A percentile compares a stretch with the other conserved stretches of the same genome.
Conservation (phyloP, 2,797 vertebrate genomes). For the Anolis apletophallus region DNA sequence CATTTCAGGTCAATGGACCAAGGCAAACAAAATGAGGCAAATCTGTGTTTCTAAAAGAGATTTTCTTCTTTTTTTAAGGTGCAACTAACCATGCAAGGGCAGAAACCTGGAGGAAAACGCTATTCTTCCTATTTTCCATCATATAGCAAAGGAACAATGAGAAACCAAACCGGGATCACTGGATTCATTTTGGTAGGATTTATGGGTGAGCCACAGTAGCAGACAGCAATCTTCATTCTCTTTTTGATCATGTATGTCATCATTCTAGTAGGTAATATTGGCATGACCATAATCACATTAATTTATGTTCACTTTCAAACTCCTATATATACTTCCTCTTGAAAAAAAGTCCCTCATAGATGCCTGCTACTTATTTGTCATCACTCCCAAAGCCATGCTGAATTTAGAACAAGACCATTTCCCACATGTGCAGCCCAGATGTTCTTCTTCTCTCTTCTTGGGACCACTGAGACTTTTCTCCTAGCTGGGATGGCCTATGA, state of each 20-base stretch:
- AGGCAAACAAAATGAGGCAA: too few species aligned
- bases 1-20: too few species aligned
- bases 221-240: neutral
- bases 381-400: conserved; percentile 57
- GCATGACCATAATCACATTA: neutral
- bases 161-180: conserved; percentile 50
- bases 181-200: conserved; percentile 65
- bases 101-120: neutral
- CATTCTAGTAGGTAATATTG: conserved; percentile 7
- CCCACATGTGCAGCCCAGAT: conserved; percentile 57
- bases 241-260: conserved; percentile 5
- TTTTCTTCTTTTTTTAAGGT: neutral
- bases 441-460: conserved; percentile 57
- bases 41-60: neutral
- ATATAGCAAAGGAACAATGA: conserved; percentile 17
- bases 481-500: conserved; percentile 62
- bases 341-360: conserved; percentile 56
- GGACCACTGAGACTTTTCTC: conserved; percentile 54
- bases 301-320: conserved; percentile 3
- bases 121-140: neutral
- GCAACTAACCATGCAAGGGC: neutral
- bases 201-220: neutral
- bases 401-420: conserved; percentile 55
- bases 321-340: conserved; percentile 31
- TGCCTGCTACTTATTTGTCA: conserved; percentile 57